Evolutionary conservation across 1,140 invertebrate genomes (phyloP).

Genomic region (Drosophila ohnishii): DNA sequence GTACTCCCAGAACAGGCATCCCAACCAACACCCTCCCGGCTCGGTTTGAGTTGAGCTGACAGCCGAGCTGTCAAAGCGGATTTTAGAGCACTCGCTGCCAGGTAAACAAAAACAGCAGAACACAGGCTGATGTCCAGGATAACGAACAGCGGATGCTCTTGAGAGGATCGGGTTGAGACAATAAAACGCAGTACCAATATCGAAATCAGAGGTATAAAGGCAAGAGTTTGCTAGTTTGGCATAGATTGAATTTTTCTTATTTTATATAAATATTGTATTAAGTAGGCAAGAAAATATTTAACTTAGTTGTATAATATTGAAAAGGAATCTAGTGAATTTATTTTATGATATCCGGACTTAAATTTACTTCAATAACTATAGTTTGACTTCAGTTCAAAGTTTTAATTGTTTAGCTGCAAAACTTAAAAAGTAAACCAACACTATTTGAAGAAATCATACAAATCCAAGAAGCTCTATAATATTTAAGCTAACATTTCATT

Average conservation of each 20-base stretch:
- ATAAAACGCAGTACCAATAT: not conserved
- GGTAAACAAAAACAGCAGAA: conserved; percentile 67
- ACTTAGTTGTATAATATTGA: no score
- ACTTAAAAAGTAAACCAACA: not conserved
- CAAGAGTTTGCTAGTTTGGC: not conserved
- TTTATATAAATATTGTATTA: no score
- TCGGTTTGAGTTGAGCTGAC: conserved; percentile 48
- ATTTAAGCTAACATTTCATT: no score
- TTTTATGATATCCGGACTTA: no score
- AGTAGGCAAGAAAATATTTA: no score
- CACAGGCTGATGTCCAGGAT: not conserved
- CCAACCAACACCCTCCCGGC: conserved; percentile 17
- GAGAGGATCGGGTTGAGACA: not conserved
- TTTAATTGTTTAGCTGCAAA: not conserved
- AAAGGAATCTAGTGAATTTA: no score
- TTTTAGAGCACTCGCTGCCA: conserved; percentile 76
- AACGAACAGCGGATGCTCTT: conserved; percentile 30
- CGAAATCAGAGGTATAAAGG: fast-evolving
- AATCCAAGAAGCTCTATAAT: no score
- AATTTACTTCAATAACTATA: no score
- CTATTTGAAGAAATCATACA: not conserved
- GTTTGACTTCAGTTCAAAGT: no score
- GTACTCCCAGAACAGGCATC: not conserved
- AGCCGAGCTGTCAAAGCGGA: conserved; percentile 79
- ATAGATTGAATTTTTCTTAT: no score